Percentiles rank a stretch among this genome's conserved stretches.
These are phyloP conservation scores for Tokudaia muenninki DNA, from an alignment of 2,797 vertebrate genomes.

Conservation along the genomic window DNA sequence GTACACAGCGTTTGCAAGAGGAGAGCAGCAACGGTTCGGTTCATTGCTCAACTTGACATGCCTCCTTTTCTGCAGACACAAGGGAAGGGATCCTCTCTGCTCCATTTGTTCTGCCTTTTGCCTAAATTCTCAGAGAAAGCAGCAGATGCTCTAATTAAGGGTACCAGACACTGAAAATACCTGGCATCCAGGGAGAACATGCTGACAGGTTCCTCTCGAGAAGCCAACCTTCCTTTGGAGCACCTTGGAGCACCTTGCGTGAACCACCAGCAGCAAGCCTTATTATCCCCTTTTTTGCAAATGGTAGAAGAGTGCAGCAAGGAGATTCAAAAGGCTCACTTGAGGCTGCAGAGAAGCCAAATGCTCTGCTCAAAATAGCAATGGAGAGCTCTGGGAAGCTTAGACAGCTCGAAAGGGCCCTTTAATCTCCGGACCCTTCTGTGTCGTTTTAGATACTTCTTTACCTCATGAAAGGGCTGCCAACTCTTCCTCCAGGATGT, in stretches of 20 bases:
- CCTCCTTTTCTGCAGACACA: slow-evolving; percentile 30
- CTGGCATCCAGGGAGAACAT: slow-evolving; percentile 31
- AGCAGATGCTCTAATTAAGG: slow-evolving; percentile 68
- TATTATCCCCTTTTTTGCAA: slow-evolving; percentile 66
- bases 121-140: slow-evolving; percentile 65
- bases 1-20: slow-evolving; percentile 71
- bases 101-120: slow-evolving; percentile 48
- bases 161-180: slow-evolving; percentile 45
- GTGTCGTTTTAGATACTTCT: slow-evolving; percentile 52
- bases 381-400: slow-evolving; percentile 25
- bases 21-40: neutral
- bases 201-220: slow-evolving; percentile 25
- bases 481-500: slow-evolving; percentile 55
- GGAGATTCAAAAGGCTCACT: slow-evolving; percentile 59
- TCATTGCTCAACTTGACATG: slow-evolving; percentile 69
- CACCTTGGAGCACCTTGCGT: neutral
- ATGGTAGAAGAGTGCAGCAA: slow-evolving; percentile 45
- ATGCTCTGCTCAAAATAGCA: slow-evolving; percentile 72
- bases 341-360: slow-evolving; percentile 37
- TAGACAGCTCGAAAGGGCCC: slow-evolving; percentile 34
- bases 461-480: neutral
- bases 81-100: slow-evolving; percentile 47
- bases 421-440: slow-evolving; percentile 65
- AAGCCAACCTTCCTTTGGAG: neutral
- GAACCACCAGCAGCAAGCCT: slow-evolving; percentile 32